Percentiles rank a stretch among this genome's conserved stretches.
Evolutionary conservation across 2,888 invertebrate species (phyloP).

Genomic region (Orthosia cruda): DNA sequence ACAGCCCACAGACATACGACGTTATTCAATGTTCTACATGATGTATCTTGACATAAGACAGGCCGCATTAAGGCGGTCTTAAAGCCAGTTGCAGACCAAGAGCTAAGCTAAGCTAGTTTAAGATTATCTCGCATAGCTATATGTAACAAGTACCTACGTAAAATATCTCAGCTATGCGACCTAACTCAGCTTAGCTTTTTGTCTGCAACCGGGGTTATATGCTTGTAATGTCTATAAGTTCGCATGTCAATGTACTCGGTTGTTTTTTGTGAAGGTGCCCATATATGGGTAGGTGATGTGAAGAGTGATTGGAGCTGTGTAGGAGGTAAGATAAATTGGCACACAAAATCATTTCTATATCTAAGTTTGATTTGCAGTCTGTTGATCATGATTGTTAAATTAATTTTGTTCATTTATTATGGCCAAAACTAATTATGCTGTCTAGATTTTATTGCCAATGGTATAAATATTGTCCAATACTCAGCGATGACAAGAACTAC

Average conservation of each 20-base stretch:
- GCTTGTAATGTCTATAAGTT: slow-evolving; percentile 68
- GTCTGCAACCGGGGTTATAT: slow-evolving; percentile 14
- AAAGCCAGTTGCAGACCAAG: no score
- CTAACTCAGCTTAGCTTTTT: no score
- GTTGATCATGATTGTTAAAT: slow-evolving; percentile 36
- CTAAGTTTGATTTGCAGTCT: slow-evolving; percentile 40
- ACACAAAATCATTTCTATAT: slow-evolving; percentile 34
- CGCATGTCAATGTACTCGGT: slow-evolving; percentile 74
- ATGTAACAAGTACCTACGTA: no score
- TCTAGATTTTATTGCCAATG: slow-evolving; percentile 9
- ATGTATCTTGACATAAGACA: slow-evolving; percentile 72
- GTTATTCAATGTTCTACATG: slow-evolving; percentile 76
- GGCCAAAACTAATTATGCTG: slow-evolving; percentile 2
- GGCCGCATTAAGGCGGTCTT: slow-evolving; percentile 65
- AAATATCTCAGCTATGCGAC: no score
- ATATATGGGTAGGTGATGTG: slow-evolving; percentile 52
- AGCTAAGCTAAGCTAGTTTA: no score
- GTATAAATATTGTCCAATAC: slow-evolving; percentile 16
- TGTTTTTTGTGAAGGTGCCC: slow-evolving; percentile 53
- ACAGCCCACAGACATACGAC: slow-evolving; percentile 69
- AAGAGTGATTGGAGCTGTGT: slow-evolving; percentile 60
- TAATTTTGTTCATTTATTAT: slow-evolving; percentile 14
- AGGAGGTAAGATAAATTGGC: slow-evolving; percentile 58
- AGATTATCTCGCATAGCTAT: no score
- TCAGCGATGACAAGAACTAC: not conserved